These are phyloP conservation scores for Marisa cornuarietis DNA, from an alignment of 1,140 invertebrate genomes.

Conservation along the genomic window DNA sequence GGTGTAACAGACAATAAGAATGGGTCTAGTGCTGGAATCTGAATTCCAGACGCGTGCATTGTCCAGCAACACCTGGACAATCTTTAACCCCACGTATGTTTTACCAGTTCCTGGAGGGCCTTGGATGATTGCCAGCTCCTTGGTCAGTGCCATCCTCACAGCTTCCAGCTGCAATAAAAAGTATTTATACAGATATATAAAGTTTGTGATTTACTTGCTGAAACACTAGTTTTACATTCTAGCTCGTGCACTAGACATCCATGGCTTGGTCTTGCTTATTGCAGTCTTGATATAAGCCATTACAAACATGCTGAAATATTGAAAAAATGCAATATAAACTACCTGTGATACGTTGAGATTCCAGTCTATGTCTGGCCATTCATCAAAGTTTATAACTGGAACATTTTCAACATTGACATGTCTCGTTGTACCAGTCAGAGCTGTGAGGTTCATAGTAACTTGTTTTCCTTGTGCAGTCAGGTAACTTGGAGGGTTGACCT, in stretches of 20 bases:
- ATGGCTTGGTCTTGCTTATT: not conserved
- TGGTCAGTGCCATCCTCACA: slow-evolving; percentile 64
- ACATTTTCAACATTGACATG: too few species aligned
- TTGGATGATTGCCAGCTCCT: slow-evolving; percentile 77
- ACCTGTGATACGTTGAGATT: not conserved
- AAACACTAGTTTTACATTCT: not conserved
- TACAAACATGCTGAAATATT: too few species aligned
- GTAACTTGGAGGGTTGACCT: slow-evolving; percentile 44
- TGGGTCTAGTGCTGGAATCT: slow-evolving; percentile 65
- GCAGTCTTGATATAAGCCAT: not conserved
- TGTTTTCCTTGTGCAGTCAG: slow-evolving; percentile 13
- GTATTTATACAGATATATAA: not conserved
- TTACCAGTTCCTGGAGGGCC: slow-evolving; percentile 65
- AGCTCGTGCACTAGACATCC: not conserved
- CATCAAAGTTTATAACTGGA: too few species aligned
- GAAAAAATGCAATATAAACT: too few species aligned
- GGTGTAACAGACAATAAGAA: slow-evolving; percentile 84
- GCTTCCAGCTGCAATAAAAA: slow-evolving; percentile 64
- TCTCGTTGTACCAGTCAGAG: not conserved
- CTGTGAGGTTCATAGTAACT: slow-evolving; percentile 35
- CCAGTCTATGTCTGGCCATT: too few species aligned
- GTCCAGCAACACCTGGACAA: slow-evolving; percentile 58
- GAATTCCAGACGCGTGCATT: slow-evolving; percentile 46
- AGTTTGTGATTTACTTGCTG: not conserved
- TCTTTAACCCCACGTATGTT: slow-evolving; percentile 61